These are phyloP conservation scores for Lysandra coridon DNA, from an alignment of 2,888 invertebrate genomes.

Conservation along the genomic window DNA sequence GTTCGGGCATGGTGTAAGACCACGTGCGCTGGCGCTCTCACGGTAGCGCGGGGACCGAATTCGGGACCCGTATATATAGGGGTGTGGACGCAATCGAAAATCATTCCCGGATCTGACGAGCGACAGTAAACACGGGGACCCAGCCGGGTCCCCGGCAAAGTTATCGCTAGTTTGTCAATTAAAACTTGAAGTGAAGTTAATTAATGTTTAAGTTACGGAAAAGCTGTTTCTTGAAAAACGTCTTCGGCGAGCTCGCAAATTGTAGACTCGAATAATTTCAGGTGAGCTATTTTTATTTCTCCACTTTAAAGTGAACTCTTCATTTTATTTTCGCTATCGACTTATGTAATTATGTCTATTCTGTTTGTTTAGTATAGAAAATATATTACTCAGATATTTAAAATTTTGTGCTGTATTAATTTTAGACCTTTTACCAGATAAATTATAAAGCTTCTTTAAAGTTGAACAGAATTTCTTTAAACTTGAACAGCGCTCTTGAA, in stretches of 20 bases:
- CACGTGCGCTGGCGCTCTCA: conserved; percentile 74
- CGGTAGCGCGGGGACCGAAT: conserved; percentile 62
- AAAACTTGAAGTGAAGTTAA: conserved; percentile 57
- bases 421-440: too few relatives aligned
- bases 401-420: too few relatives aligned
- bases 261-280: conserved; percentile 45
- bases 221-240: conserved; percentile 49
- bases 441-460: too few relatives aligned
- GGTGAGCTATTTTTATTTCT: conserved; percentile 49
- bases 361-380: background rate
- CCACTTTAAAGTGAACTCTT: conserved; percentile 15
- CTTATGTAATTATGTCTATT: background rate
- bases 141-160: conserved; percentile 54
- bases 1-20: conserved; percentile 70
- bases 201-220: conserved; percentile 56
- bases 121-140: conserved; percentile 63
- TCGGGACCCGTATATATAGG: conserved; percentile 68
- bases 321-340: background rate
- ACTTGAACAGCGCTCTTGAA: background rate
- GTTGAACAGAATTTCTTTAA: too few relatives aligned
- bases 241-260: conserved; percentile 46
- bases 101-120: conserved; percentile 63
- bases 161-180: conserved; percentile 54
- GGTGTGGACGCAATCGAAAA: conserved; percentile 48
- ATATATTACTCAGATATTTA: too few relatives aligned